phyloP scores from a whole-genome alignment of 2,888 invertebrate species.

The Ametastegia equiseti region DNA sequence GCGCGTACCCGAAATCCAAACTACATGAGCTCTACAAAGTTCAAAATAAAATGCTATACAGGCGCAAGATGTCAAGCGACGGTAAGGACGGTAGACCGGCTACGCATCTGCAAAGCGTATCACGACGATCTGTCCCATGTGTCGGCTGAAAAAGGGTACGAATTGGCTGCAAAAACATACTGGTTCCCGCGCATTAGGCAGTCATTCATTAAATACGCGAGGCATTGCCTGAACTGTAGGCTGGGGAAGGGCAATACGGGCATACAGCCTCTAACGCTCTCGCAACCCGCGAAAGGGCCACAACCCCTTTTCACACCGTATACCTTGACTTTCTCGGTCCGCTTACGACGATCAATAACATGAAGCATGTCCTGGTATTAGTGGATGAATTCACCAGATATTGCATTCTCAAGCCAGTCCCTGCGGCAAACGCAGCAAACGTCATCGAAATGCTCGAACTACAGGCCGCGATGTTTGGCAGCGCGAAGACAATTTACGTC shows the following conservation, averaged over 20 bases:
- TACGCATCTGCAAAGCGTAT: neutral
- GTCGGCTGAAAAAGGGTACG: no score
- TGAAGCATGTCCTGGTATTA: neutral
- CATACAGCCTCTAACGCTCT: slow-evolving; percentile 59
- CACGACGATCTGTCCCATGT: slow-evolving; percentile 8
- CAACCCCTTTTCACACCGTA: neutral
- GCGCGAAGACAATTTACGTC: neutral
- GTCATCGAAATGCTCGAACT: slow-evolving; percentile 9
- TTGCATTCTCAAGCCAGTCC: neutral
- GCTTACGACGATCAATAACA: neutral
- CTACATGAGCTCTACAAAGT: neutral
- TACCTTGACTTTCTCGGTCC: slow-evolving; percentile 22
- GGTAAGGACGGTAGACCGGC: no score
- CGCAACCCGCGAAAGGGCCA: neutral
- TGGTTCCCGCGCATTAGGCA: slow-evolving; percentile 65
- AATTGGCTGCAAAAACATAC: slow-evolving; percentile 60
- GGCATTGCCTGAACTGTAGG: slow-evolving; percentile 65
- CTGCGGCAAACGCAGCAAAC: slow-evolving; percentile 3
- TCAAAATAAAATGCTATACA: neutral
- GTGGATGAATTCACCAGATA: slow-evolving; percentile 23
- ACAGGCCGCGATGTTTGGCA: neutral
- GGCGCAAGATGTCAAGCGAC: no score
- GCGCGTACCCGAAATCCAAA: neutral
- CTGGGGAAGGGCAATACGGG: slow-evolving; percentile 63
- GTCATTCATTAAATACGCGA: slow-evolving; percentile 64